Conservation (phyloP, 2,113 vertebrate species). For the Carassius carassius region DNA sequence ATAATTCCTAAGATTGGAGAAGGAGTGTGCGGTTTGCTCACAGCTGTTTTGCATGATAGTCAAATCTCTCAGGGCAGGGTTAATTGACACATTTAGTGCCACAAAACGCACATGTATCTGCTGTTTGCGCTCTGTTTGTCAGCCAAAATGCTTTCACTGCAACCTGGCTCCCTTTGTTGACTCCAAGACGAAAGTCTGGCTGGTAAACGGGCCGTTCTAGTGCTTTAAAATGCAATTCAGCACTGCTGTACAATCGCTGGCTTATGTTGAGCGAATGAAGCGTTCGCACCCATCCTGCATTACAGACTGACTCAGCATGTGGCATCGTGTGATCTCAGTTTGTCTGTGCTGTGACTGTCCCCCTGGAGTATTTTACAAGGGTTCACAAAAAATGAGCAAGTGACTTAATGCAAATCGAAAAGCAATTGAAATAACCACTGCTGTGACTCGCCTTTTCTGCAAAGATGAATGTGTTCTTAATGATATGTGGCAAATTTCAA, state of each 20-base stretch:
- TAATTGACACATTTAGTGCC: slow-evolving; percentile 52
- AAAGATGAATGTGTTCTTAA: slow-evolving; percentile 24
- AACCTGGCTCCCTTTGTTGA: slow-evolving; percentile 41
- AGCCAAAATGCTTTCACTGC: slow-evolving; percentile 59
- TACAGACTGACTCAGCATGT: slow-evolving; percentile 51
- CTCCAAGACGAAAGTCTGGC: neutral
- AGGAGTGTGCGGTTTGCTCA: slow-evolving; percentile 60
- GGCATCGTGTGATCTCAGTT: slow-evolving; percentile 2
- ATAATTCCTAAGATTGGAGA: slow-evolving; percentile 70
- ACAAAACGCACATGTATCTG: slow-evolving; percentile 33
- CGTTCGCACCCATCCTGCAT: neutral
- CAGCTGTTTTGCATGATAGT: slow-evolving; percentile 71
- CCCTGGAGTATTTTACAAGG: slow-evolving; percentile 7
- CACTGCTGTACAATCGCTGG: slow-evolving; percentile 50
- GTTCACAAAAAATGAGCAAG: slow-evolving; percentile 33
- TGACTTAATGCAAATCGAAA: slow-evolving; percentile 42
- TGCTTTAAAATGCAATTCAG: slow-evolving; percentile 61
- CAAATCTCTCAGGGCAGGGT: slow-evolving; percentile 55
- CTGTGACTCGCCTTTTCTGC: neutral
- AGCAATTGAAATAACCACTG: slow-evolving; percentile 32
- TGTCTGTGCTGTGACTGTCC: neutral
- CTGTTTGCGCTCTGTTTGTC: slow-evolving; percentile 52
- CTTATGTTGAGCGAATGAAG: slow-evolving; percentile 48
- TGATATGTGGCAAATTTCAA: neutral
- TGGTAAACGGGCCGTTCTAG: slow-evolving; percentile 16